Evolutionary conservation across 2,113 vertebrate genomes (phyloP), one percentile per base, ranked within the genome.

Genomic region (Lonchura striata): DNA sequence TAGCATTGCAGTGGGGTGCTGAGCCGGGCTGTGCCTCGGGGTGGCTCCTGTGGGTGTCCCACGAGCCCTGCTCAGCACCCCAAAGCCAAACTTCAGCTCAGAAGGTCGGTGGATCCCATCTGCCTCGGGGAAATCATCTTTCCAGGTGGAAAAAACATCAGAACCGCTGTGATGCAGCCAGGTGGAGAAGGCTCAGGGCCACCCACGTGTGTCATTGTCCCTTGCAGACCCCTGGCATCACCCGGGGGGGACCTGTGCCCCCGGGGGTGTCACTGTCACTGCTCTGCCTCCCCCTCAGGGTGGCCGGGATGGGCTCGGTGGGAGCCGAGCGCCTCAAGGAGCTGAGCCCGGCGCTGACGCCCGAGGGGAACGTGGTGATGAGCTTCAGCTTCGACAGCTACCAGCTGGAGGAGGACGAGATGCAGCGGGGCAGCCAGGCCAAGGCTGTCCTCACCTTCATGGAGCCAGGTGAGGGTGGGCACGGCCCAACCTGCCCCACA

Each of bases 321-420:
- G 98, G 98, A 81, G 98, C 97, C 2, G 99, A 99, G 85, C 98
- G 97, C 65, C 98, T 98, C 95, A 98, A 98, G 97, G 98, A 98
- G 70, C 83, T 98, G 92, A 98, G 98, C 25, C 94, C 98, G 2
- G 97, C 27, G 2, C 97, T 96, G 71, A 98, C 98, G 0, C 98
- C 98, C 0, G 98, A 99, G 82, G 97, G 98, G 19, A 98, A 98
- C 18, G 96, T 99, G 96, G 98, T 99, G 96, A 98, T 99, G 98
- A 99, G 99, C 98, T 99, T 98, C 97, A 99, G 99, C 97, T 99
- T 99, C 7, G 98, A 99, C 96, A 98, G 98, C 59, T 98, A 99
- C 97, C 99, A 98, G 96, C 98, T 99, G 97, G 99, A 99, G 93
- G 99, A 99, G 94, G 98, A 98, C 15, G 98, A 98, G 80, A 97